Evolutionary conservation across 2,888 invertebrate genomes (phyloP).

Genomic region (Parnassius apollo): DNA sequence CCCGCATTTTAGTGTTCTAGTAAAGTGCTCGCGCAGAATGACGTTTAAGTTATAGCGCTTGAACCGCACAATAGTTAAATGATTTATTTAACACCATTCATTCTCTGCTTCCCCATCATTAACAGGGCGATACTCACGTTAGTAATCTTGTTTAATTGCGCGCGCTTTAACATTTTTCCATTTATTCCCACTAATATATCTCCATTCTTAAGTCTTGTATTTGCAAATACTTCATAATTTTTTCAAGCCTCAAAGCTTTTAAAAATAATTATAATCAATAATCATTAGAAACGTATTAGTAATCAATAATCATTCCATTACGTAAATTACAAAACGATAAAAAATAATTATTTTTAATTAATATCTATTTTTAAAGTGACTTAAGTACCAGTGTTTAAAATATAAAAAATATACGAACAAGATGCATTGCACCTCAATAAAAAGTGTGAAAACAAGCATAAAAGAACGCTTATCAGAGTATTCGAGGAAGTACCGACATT

Average conservation of each 20-base stretch:
- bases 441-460: slow-evolving; percentile 5
- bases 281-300: background rate
- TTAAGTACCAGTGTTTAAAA: background rate
- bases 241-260: background rate
- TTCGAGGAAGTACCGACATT: slow-evolving; percentile 16
- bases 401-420: background rate
- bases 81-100: slow-evolving; percentile 47
- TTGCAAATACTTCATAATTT: background rate
- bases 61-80: slow-evolving; percentile 46
- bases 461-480: slow-evolving; percentile 8
- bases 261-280: background rate
- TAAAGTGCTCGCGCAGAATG: slow-evolving; percentile 59
- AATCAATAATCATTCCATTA: too few relatives aligned
- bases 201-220: background rate
- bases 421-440: background rate
- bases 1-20: slow-evolving; percentile 60
- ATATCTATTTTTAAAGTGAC: background rate
- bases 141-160: slow-evolving; percentile 21
- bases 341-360: background rate
- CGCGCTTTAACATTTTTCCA: slow-evolving; percentile 18
- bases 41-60: slow-evolving; percentile 52
- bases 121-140: slow-evolving; percentile 12
- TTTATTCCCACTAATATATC: slow-evolving; percentile 5
- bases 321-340: background rate
- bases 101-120: slow-evolving; percentile 20